Evolutionary conservation across 2,113 vertebrate species (phyloP).

Genomic region (Saccopteryx leptura): DNA sequence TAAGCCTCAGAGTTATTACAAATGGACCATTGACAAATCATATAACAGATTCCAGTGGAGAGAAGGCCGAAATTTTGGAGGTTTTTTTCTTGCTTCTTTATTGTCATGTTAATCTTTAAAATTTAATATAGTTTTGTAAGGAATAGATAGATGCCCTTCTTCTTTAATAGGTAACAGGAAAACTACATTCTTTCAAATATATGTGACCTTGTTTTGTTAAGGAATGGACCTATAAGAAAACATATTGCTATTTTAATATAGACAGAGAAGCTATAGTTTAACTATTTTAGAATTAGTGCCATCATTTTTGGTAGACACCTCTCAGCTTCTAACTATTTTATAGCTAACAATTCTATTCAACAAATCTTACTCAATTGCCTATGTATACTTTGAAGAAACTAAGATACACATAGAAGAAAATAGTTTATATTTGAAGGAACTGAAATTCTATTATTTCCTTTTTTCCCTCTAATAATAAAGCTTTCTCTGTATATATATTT

Average conservation of each 20-base stretch:
- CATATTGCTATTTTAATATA: background rate
- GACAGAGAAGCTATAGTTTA: background rate
- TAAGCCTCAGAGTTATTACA: background rate
- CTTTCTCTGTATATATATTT: background rate
- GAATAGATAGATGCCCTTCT: background rate
- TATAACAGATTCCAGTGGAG: background rate
- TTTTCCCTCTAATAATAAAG: background rate
- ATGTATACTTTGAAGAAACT: background rate
- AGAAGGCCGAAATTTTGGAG: background rate
- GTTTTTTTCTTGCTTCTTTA: background rate
- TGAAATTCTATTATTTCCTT: background rate
- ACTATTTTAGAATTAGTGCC: background rate
- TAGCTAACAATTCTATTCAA: background rate
- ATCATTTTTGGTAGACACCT: background rate
- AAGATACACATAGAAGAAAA: background rate
- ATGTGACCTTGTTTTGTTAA: background rate
- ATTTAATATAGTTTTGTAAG: slow-evolving; percentile 11
- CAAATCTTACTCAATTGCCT: background rate
- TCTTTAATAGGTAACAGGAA: slow-evolving; percentile 11
- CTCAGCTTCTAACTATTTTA: slow-evolving; percentile 22
- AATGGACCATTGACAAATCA: background rate
- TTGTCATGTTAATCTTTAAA: slow-evolving; percentile 27
- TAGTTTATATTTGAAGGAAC: background rate
- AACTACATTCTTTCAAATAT: background rate
- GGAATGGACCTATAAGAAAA: background rate